Evolutionary conservation across 2,888 invertebrate genomes (phyloP).

Genomic region (Lasius fuliginosus): DNA sequence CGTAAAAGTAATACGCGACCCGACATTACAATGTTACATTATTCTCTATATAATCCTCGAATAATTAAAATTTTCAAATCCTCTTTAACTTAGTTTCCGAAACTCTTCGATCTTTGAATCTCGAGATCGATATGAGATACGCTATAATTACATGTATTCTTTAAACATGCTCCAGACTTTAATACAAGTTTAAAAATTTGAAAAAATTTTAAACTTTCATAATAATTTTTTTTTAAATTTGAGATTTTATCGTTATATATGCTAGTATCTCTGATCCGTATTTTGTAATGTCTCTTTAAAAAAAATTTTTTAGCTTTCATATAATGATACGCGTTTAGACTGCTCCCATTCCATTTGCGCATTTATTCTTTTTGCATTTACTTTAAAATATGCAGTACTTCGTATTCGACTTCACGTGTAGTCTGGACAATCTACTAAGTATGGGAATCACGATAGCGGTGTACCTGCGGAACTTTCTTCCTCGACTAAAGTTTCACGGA

Average conservation of each 20-base stretch:
- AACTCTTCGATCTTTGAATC: background rate
- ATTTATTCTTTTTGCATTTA: background rate
- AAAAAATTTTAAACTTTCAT: too few species aligned
- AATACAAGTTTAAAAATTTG: too few species aligned
- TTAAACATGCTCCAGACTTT: background rate
- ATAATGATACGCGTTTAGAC: background rate
- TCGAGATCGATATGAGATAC: background rate
- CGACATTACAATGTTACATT: conserved; percentile 1
- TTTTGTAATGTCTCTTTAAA: background rate
- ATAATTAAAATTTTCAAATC: background rate
- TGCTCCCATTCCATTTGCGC: background rate
- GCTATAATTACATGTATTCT: background rate
- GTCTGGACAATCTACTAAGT: conserved; percentile 88
- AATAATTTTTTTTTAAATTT: too few species aligned
- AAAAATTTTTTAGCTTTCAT: background rate
- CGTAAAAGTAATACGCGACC: background rate
- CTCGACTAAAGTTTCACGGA: conserved; percentile 86
- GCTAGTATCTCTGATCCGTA: too few species aligned
- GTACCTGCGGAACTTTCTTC: conserved; percentile 78
- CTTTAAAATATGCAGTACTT: conserved; percentile 88
- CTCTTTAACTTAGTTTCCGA: background rate
- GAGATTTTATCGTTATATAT: too few species aligned
- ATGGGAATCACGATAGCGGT: conserved; percentile 89
- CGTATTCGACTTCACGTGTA: conserved; percentile 89
- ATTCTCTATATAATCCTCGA: background rate